Base-by-base conservation (phyloP, 1,140 invertebrate genomes). In the Daktulosphaira vitifoliae region DNA sequence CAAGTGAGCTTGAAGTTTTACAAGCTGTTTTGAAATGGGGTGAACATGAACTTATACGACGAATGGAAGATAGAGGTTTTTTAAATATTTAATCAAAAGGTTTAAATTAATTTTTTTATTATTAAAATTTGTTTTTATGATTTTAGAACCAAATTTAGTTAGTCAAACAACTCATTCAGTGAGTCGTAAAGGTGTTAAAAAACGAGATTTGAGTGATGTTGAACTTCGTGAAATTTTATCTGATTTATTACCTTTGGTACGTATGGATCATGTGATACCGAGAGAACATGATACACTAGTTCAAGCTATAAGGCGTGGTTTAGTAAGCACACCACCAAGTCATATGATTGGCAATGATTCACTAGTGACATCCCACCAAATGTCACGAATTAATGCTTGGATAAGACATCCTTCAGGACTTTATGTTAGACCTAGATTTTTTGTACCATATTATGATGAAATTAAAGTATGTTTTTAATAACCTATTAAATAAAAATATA, bases 381-480 rank as follows among this genome's bases (percentile, higher is more conserved):
- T 68, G 37, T 66, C 59, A 18, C 62, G 85, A 56, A 82, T 87
- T n/a, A 88, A 89, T 72, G 88, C 91, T 25, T 95, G 91, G 92
- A 86, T 91, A 69, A 80, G 87, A 44, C 81, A 84, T 22, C 82
- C 82, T 13, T 84, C 86, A 50, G 89, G 89, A 46, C 77, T 90
- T 25, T 92, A 87, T 76, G 84, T 91, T 0, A 83, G 88, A 69
- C 90, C 92, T 48, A 79, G 93, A 22, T 81, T 94, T 29, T 97
- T 95, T 75, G 86, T 90, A 80, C 92, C 92, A 15, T 95, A 95
- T 75, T 90, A 92, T 70, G 92, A 96, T 73, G 92, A 96, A 79
- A 84, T 90, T 1, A 94, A 94, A 81, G 86, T 88, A 74, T 69
- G 67, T 65, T 62, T 50, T 59, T 39, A 26, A 29, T 11, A 18